Conservation (phyloP, 2,113 vertebrate species). For the Brachirus orientalis region DNA sequence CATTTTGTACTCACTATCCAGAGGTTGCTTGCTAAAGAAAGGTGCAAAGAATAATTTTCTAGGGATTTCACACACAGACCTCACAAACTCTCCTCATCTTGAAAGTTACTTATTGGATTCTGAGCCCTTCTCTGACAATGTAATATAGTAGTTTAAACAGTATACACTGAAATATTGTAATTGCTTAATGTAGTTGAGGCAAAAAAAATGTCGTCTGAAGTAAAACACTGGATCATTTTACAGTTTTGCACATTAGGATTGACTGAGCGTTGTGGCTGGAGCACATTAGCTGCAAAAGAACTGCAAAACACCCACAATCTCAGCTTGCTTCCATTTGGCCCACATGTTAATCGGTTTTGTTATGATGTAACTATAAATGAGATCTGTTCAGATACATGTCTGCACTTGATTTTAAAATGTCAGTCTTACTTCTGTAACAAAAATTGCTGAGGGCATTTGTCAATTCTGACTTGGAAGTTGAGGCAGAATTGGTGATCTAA, state of each 20-base stretch:
- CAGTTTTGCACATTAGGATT: background rate
- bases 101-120: background rate
- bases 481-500: conserved; percentile 19
- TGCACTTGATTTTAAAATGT: no score
- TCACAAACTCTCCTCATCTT: no score
- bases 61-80: background rate
- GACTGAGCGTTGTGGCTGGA: background rate
- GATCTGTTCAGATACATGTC: no score
- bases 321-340: no score
- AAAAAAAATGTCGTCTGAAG: background rate
- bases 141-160: no score
- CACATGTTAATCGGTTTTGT: no score
- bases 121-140: background rate
- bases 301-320: no score
- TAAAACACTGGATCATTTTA: background rate
- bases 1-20: conserved; percentile 2
- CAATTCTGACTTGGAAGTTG: background rate
- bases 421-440: no score
- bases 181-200: background rate
- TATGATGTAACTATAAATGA: no score
- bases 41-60: background rate
- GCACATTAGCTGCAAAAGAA: no score
- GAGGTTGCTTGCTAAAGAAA: background rate
- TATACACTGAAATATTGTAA: no score
- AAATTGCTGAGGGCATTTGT: no score